Percentiles rank a stretch among this genome's conserved stretches.
Conservation (phyloP, 2,888 invertebrate species). For the Scaptomyza cyrtandrae region DNA sequence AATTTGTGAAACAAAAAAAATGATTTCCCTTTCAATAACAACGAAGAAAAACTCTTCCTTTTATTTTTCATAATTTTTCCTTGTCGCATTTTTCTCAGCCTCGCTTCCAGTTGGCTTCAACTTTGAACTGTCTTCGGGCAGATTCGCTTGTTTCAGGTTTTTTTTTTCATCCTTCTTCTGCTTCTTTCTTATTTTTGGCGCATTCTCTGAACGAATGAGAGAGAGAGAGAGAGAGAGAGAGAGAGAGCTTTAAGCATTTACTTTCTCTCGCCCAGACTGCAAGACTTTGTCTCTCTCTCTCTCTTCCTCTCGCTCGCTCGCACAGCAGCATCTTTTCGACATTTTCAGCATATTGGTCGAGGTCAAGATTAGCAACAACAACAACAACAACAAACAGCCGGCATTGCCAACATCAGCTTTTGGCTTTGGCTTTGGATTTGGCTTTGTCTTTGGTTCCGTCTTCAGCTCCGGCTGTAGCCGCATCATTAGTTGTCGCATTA, state of each 20-base stretch:
- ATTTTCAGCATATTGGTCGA: constrained; percentile 70
- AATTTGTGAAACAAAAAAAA: too few relatives aligned
- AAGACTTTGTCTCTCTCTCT: neutral
- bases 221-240: neutral
- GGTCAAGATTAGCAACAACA: constrained; percentile 67
- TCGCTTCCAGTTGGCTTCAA: constrained; percentile 41
- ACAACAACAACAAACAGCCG: constrained; percentile 27
- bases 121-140: constrained; percentile 57
- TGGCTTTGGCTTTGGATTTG: constrained; percentile 23
- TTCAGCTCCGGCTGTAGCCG: constrained; percentile 40
- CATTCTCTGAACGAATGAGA: constrained; percentile 36
- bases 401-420: constrained; percentile 23
- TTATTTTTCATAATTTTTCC: constrained; percentile 1
- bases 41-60: constrained; percentile 51
- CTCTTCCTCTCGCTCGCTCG: constrained; percentile 9
- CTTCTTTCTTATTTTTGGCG: constrained; percentile 13
- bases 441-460: constrained; percentile 41
- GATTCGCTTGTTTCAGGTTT: constrained; percentile 42
- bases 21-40: too few relatives aligned
- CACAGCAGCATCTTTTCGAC: constrained; percentile 40
- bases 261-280: constrained; percentile 66
- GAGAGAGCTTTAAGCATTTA: constrained; percentile 44
- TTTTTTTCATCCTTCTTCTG: too few relatives aligned
- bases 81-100: constrained; percentile 48
- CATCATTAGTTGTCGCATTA: constrained; percentile 24